Conservation (phyloP, 2,113 vertebrate species). For the Machaerirhynchus nigripectus region DNA sequence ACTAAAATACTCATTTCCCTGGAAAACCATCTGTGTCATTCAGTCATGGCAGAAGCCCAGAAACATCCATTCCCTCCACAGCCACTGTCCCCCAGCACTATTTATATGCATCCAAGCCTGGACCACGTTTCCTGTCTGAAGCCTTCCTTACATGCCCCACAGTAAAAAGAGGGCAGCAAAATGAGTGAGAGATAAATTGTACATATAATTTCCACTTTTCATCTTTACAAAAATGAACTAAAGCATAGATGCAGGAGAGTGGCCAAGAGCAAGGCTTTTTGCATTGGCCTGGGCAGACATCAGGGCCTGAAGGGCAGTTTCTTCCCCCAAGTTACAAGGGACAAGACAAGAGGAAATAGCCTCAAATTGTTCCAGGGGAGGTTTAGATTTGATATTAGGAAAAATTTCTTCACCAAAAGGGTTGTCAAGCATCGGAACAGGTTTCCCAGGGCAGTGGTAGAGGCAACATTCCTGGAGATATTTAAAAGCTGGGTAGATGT, state of each 20-base stretch:
- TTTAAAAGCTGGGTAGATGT: background rate
- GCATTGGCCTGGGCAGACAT: background rate
- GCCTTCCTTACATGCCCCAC: background rate
- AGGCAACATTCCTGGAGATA: background rate
- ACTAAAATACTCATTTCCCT: slow-evolving; percentile 40
- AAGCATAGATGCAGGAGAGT: background rate
- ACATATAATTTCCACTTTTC: background rate
- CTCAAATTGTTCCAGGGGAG: background rate
- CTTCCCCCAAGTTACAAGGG: background rate
- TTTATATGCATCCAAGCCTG: background rate
- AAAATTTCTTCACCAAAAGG: background rate
- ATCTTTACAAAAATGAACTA: background rate
- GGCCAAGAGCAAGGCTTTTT: background rate
- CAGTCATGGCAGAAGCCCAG: slow-evolving; percentile 1
- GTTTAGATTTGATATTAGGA: background rate
- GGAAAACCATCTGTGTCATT: slow-evolving; percentile 46
- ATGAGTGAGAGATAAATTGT: background rate
- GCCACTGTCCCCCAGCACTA: background rate
- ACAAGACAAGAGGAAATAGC: background rate
- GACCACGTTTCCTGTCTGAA: background rate
- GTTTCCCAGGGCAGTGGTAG: background rate
- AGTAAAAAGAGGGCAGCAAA: background rate
- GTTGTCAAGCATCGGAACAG: background rate
- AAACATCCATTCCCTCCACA: background rate
- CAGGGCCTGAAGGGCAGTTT: background rate